Evolutionary conservation across 2,888 invertebrate species (phyloP).

Genomic region (Macrophya alboannulata): DNA sequence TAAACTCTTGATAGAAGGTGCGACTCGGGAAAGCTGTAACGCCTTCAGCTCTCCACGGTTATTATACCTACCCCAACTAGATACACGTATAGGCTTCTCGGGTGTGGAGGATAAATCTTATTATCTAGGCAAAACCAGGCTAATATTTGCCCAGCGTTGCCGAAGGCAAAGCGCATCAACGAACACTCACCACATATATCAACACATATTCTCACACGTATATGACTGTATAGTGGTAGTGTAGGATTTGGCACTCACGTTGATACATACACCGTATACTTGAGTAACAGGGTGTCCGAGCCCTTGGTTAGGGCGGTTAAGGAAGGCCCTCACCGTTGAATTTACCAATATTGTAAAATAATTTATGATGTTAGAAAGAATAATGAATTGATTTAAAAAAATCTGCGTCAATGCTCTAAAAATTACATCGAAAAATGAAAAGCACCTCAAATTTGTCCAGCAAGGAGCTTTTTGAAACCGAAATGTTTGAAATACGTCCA

Average conservation of each 20-base stretch:
- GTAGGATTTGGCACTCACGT: not conserved
- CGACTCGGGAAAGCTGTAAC: constrained; percentile 28
- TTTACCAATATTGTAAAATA: no score
- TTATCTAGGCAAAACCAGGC: constrained; percentile 67
- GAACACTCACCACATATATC: not conserved
- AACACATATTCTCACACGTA: not conserved
- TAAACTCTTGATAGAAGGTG: constrained; percentile 39
- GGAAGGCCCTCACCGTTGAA: not conserved
- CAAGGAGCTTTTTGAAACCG: no score
- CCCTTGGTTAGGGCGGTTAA: not conserved
- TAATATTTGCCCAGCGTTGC: constrained; percentile 59
- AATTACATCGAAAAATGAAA: no score
- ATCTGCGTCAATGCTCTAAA: no score
- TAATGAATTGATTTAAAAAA: no score
- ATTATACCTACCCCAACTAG: constrained; percentile 40
- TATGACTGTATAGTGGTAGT: not conserved
- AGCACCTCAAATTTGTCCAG: no score
- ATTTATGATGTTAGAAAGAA: no score
- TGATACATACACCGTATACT: not conserved
- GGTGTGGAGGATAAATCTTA: constrained; percentile 69
- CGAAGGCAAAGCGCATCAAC: constrained; percentile 42
- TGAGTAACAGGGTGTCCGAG: not conserved
- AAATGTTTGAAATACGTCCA: no score
- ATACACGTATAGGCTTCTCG: not conserved
- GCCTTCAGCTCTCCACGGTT: constrained; percentile 46